Evolutionary conservation across 2,888 invertebrate genomes (phyloP).

Genomic region (Amphipoea lucens): DNA sequence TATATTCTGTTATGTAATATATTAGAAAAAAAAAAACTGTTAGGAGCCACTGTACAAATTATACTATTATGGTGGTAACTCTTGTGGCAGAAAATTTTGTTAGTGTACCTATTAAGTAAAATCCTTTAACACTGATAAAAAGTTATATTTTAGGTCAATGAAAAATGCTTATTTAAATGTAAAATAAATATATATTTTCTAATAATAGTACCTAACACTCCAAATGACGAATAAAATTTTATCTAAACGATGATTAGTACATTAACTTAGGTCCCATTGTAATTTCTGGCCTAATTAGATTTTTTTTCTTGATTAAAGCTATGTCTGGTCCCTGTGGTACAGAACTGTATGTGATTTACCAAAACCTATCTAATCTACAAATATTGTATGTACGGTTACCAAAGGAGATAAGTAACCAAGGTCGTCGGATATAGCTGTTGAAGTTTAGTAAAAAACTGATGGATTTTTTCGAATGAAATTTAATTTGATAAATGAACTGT

Average conservation of each 20-base stretch:
- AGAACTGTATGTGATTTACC: background rate
- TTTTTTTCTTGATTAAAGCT: background rate
- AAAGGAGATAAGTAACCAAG: no score
- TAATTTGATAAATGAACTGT: no score
- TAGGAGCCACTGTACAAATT: background rate
- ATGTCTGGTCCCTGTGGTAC: background rate
- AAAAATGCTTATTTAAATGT: background rate
- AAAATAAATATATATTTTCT: background rate
- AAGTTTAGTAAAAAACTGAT: no score
- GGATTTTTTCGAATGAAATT: no score
- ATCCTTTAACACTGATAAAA: background rate
- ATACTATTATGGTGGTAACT: background rate
- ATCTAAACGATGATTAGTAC: background rate
- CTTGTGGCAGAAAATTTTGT: background rate
- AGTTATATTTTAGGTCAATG: background rate
- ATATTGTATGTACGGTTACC: background rate
- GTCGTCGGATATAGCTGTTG: no score
- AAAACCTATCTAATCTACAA: background rate
- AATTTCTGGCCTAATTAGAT: background rate
- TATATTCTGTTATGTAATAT: background rate
- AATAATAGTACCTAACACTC: background rate
- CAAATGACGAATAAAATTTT: background rate
- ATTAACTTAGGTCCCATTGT: background rate
- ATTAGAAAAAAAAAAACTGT: background rate
- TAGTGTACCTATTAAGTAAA: background rate